Evolutionary conservation across 2,113 vertebrate genomes (phyloP).

Genomic region (Prinia subflava): DNA sequence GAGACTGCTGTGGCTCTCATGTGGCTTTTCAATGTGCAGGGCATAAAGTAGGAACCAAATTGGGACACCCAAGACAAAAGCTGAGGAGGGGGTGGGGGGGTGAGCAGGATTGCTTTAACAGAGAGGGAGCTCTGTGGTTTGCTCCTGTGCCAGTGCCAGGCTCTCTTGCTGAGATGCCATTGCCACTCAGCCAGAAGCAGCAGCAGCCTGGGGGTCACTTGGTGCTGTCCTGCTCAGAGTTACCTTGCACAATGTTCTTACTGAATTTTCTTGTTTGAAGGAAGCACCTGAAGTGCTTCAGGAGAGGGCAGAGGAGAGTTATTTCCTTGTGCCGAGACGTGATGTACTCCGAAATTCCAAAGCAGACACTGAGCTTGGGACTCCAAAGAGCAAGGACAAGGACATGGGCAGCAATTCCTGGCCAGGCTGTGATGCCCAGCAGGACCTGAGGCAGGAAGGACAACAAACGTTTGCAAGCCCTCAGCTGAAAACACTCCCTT

Average conservation of each 20-base stretch:
- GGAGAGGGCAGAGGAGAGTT: background rate
- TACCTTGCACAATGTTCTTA: background rate
- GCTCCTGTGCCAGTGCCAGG: background rate
- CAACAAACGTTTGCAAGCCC: background rate
- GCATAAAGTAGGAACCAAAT: background rate
- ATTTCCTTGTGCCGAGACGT: background rate
- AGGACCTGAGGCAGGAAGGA: background rate
- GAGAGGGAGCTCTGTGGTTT: background rate
- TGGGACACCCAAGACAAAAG: background rate
- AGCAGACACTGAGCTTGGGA: background rate
- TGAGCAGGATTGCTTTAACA: background rate
- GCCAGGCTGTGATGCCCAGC: background rate
- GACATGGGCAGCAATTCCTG: background rate
- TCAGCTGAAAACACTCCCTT: background rate
- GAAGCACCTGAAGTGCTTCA: background rate
- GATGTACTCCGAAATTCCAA: background rate
- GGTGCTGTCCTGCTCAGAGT: background rate
- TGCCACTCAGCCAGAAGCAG: background rate
- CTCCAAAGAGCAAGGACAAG: background rate
- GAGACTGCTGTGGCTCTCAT: rapidly evolving
- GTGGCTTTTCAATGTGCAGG: background rate
- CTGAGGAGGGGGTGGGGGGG: background rate
- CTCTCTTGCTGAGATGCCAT: rapidly evolving
- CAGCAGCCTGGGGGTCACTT: background rate
- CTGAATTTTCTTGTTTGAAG: background rate